Conservation (phyloP, 2,888 invertebrate genomes). For the Embidobia sp. region DNA sequence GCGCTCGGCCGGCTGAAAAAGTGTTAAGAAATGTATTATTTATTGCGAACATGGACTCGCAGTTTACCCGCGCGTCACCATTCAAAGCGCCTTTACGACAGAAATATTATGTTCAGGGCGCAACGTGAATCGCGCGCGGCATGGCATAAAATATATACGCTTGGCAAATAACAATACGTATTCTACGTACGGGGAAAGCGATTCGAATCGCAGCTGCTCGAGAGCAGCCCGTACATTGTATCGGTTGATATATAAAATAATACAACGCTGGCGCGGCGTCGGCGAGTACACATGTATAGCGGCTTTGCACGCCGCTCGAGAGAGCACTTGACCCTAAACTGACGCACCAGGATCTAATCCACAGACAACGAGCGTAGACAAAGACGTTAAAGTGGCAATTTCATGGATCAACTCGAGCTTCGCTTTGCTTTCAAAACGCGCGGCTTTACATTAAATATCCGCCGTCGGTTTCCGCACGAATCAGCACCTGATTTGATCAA, state of each 20-base stretch:
- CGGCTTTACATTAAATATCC: constrained; percentile 25
- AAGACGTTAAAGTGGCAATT: constrained; percentile 53
- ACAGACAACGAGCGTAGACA: constrained; percentile 13
- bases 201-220: constrained; percentile 45
- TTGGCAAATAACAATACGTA: constrained; percentile 41
- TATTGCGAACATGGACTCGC: constrained; percentile 14
- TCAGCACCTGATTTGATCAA: constrained; percentile 13
- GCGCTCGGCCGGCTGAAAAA: constrained; percentile 7
- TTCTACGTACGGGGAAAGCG: constrained; percentile 40
- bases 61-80: not conserved
- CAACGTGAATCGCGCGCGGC: constrained; percentile 24
- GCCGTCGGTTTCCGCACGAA: constrained; percentile 16
- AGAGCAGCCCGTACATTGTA: constrained; percentile 22
- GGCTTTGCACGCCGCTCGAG: constrained; percentile 19
- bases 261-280: constrained; percentile 20
- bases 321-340: constrained; percentile 55
- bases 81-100: constrained; percentile 12
- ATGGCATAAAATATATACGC: constrained; percentile 11
- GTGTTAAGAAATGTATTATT: constrained; percentile 25
- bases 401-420: constrained; percentile 24
- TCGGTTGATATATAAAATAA: constrained; percentile 54
- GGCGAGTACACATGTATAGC: constrained; percentile 48
- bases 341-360: constrained; percentile 51
- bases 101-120: constrained; percentile 38
- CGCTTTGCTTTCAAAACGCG: constrained; percentile 16